Conservation (phyloP, 2,888 invertebrate genomes). For the Alloscopus bannaensis region DNA sequence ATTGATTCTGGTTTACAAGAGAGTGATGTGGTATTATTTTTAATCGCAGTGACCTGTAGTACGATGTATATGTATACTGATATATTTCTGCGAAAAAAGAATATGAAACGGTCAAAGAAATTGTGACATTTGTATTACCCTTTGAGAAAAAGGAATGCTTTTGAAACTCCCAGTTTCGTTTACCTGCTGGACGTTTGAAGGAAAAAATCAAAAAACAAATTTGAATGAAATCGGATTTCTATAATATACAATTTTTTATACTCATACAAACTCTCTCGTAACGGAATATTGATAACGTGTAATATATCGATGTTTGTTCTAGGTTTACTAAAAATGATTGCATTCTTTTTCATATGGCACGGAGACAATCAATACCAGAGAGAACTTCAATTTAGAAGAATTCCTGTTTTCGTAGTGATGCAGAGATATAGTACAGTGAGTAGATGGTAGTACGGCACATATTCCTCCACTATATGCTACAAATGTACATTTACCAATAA, state of each 20-base stretch:
- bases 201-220: not conserved
- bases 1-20: too few relatives aligned
- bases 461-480: too few relatives aligned
- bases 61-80: not conserved
- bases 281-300: not conserved
- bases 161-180: too few relatives aligned
- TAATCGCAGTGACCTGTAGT: too few relatives aligned
- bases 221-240: not conserved
- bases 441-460: too few relatives aligned
- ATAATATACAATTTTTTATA: not conserved
- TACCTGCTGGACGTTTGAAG: too few relatives aligned
- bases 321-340: slow-evolving; percentile 12
- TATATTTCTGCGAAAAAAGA: too few relatives aligned
- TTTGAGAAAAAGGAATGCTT: not conserved
- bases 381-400: not conserved
- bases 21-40: too few relatives aligned
- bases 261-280: not conserved
- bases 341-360: slow-evolving; percentile 23
- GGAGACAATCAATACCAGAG: slow-evolving; percentile 16
- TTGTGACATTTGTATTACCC: not conserved
- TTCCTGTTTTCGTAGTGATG: not conserved
- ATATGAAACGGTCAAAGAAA: too few relatives aligned
- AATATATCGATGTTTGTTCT: not conserved
- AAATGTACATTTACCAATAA: too few relatives aligned
- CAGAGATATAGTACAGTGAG: not conserved